phyloP scores from a whole-genome alignment of 2,888 invertebrate species.

The Colostygia pectinataria region DNA sequence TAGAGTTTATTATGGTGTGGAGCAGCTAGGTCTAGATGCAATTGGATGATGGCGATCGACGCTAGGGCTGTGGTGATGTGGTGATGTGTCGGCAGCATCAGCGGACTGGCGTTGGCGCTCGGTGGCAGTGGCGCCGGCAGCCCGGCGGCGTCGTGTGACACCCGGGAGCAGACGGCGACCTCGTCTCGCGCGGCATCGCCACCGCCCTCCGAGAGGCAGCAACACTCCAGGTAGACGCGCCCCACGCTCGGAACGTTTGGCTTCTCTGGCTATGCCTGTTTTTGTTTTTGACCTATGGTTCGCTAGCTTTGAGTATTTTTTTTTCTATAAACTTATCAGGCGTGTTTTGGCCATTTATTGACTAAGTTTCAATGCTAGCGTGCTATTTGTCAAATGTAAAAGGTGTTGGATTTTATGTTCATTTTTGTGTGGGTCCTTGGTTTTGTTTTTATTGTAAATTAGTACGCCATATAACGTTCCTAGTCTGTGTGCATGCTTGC shows the following conservation, averaged over 20 bases:
- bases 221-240: constrained; percentile 80
- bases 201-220: constrained; percentile 73
- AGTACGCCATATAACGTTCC: constrained; percentile 61
- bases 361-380: constrained; percentile 47
- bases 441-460: constrained; percentile 41
- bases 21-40: constrained; percentile 67
- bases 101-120: constrained; percentile 82
- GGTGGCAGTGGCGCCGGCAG: constrained; percentile 76
- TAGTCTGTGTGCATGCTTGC: constrained; percentile 76
- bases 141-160: constrained; percentile 57
- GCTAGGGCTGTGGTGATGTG: constrained; percentile 80
- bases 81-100: constrained; percentile 83
- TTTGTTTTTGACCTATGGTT: constrained; percentile 42
- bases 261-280: constrained; percentile 66
- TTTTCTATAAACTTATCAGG: neutral
- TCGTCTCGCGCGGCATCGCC: constrained; percentile 76
- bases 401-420: constrained; percentile 64
- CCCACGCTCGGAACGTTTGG: constrained; percentile 72
- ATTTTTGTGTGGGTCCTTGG: constrained; percentile 53
- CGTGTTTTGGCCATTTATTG: constrained; percentile 7
- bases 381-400: constrained; percentile 49
- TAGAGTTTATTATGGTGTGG: constrained; percentile 45
- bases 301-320: constrained; percentile 41
- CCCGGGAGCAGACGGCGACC: constrained; percentile 67
- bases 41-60: constrained; percentile 41